These are phyloP conservation scores for Drosophila mulleri DNA, from an alignment of 2,888 invertebrate species.

Conservation along the genomic window DNA sequence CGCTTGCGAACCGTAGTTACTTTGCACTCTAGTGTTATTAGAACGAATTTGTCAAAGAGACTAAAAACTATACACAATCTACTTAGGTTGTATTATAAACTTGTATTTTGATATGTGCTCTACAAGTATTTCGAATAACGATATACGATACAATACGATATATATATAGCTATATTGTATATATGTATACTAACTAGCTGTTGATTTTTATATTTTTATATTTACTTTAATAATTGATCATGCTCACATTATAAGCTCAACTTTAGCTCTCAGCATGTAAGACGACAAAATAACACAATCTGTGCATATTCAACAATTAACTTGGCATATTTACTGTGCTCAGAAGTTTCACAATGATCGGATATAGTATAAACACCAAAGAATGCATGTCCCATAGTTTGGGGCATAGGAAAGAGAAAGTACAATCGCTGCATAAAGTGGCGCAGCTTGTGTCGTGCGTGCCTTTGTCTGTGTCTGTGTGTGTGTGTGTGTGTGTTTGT, in stretches of 20 bases:
- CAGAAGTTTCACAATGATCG: slow-evolving; percentile 8
- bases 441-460: slow-evolving; percentile 9
- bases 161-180: too few relatives aligned
- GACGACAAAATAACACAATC: not conserved
- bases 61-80: not conserved
- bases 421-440: slow-evolving; percentile 11
- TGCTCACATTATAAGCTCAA: too few relatives aligned
- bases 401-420: slow-evolving; percentile 17
- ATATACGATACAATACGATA: too few relatives aligned
- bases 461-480: not conserved
- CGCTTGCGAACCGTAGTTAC: not conserved
- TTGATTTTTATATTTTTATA: too few relatives aligned
- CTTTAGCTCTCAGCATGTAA: not conserved
- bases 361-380: slow-evolving; percentile 9
- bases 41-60: slow-evolving; percentile 7
- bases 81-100: not conserved
- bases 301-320: not conserved
- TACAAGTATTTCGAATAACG: too few relatives aligned
- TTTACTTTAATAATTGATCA: too few relatives aligned
- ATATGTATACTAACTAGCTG: too few relatives aligned
- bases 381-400: slow-evolving; percentile 12
- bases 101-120: not conserved
- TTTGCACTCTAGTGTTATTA: slow-evolving; percentile 2
- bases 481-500: not conserved
- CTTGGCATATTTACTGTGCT: not conserved